A percentile compares a stretch with the other conserved stretches of the same genome.
Evolutionary conservation across 2,797 vertebrate genomes (phyloP).

Genomic region (Pagetopsis macropterus): DNA sequence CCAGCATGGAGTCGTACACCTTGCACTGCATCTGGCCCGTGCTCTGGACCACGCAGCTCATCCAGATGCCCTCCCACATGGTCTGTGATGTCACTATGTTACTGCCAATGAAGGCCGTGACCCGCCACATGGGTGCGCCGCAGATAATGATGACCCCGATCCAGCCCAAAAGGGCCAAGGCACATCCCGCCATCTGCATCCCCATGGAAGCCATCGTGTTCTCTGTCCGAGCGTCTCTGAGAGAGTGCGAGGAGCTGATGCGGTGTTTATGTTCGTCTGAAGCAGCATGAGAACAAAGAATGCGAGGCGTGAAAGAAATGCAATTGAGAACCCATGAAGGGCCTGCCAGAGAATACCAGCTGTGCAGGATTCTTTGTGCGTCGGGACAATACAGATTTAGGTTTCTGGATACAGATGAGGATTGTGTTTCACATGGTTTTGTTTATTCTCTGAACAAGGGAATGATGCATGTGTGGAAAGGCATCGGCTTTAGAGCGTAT

Average conservation of each 20-base stretch:
- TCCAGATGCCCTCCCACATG: slow-evolving; percentile 84
- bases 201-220: slow-evolving; percentile 74
- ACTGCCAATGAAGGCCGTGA: slow-evolving; percentile 78
- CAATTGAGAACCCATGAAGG: slow-evolving; percentile 25
- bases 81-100: slow-evolving; percentile 81
- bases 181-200: slow-evolving; percentile 74
- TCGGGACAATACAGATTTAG: slow-evolving; percentile 48
- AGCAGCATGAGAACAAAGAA: slow-evolving; percentile 29
- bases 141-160: slow-evolving; percentile 73
- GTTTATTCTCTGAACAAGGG: slow-evolving; percentile 16
- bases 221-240: slow-evolving; percentile 14
- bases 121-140: slow-evolving; percentile 77
- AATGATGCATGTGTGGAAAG: slow-evolving; percentile 6
- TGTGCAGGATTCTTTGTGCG: slow-evolving; percentile 66
- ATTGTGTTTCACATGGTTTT: slow-evolving; percentile 46
- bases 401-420: slow-evolving; percentile 19
- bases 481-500: background rate
- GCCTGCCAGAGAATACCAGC: slow-evolving; percentile 53
- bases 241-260: slow-evolving; percentile 5
- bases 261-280: slow-evolving; percentile 29
- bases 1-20: slow-evolving; percentile 81
- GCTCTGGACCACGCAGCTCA: slow-evolving; percentile 83
- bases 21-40: slow-evolving; percentile 85
- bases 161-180: slow-evolving; percentile 77
- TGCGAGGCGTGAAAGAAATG: slow-evolving; percentile 51